phyloP scores from a whole-genome alignment of 1,140 invertebrate species.

The Macrobrachium rosenbergii region DNA sequence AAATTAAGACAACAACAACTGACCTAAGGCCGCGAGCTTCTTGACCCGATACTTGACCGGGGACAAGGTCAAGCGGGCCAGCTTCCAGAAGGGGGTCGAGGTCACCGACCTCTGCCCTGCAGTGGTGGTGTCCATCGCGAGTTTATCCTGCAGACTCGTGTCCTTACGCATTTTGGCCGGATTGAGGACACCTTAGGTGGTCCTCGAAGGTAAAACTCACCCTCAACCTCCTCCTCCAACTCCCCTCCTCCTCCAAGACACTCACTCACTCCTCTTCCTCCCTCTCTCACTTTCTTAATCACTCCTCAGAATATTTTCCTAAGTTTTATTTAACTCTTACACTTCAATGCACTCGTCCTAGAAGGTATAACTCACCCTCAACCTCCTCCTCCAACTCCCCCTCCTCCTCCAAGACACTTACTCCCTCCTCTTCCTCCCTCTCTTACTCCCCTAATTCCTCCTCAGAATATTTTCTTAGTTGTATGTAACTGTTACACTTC shows the following conservation, averaged over 20 bases:
- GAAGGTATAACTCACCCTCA: background rate
- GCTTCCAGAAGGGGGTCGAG: conserved; percentile 36
- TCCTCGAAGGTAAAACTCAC: background rate
- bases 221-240: background rate
- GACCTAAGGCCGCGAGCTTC: conserved; percentile 53
- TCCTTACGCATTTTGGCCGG: conserved; percentile 13
- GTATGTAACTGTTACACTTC: too few relatives aligned
- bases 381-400: too few relatives aligned
- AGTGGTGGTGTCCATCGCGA: background rate
- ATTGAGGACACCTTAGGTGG: background rate
- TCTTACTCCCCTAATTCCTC: background rate
- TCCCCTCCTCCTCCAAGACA: too few relatives aligned
- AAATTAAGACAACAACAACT: conserved; percentile 8
- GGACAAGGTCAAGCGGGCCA: conserved; percentile 34
- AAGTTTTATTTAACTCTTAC: too few relatives aligned
- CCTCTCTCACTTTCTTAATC: background rate
- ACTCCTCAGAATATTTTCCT: background rate
- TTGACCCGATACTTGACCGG: conserved; percentile 60
- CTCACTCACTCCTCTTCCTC: background rate
- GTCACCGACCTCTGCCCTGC: background rate
- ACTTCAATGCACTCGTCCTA: too few relatives aligned
- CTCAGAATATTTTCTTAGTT: background rate
- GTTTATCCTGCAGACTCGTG: background rate
- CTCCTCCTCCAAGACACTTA: too few relatives aligned
- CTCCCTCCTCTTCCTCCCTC: background rate